Evolutionary conservation across 1,140 invertebrate genomes (phyloP).

Genomic region (Gonatopus flavifemur): DNA sequence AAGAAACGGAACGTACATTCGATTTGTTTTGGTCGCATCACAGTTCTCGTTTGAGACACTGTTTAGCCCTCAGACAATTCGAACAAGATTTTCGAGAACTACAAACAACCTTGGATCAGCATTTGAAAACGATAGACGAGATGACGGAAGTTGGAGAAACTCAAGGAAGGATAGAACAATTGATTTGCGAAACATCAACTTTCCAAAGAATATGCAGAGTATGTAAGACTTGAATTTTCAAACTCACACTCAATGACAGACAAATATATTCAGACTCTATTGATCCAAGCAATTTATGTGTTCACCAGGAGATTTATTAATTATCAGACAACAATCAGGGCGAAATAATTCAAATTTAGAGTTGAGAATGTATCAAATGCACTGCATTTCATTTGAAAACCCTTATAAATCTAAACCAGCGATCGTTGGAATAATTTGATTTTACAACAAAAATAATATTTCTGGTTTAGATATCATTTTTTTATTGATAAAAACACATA

Average conservation of each 20-base stretch:
- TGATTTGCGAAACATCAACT: slow-evolving; percentile 74
- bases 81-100: slow-evolving; percentile 85
- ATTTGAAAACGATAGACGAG: slow-evolving; percentile 73
- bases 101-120: slow-evolving; percentile 69
- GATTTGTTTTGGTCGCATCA: slow-evolving; percentile 92
- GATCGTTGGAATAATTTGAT: slow-evolving; percentile 26
- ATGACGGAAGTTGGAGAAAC: slow-evolving; percentile 89
- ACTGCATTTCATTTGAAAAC: no score
- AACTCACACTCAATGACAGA: no score
- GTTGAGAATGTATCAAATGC: slow-evolving; percentile 27
- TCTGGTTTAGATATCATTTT: slow-evolving; percentile 41
- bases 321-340: no score
- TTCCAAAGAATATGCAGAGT: slow-evolving; percentile 78
- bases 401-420: slow-evolving; percentile 30
- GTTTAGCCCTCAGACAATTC: slow-evolving; percentile 85
- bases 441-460: no score
- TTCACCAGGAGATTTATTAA: no score
- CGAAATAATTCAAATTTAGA: no score
- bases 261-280: no score
- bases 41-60: slow-evolving; percentile 83
- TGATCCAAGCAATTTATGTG: no score
- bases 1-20: slow-evolving; percentile 92
- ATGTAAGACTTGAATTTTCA: slow-evolving; percentile 42
- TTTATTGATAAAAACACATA: slow-evolving; percentile 34
- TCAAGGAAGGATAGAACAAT: slow-evolving; percentile 71